Evolutionary conservation across 1,140 invertebrate genomes (phyloP).

Genomic region (Phymorhynchus buccinoides): DNA sequence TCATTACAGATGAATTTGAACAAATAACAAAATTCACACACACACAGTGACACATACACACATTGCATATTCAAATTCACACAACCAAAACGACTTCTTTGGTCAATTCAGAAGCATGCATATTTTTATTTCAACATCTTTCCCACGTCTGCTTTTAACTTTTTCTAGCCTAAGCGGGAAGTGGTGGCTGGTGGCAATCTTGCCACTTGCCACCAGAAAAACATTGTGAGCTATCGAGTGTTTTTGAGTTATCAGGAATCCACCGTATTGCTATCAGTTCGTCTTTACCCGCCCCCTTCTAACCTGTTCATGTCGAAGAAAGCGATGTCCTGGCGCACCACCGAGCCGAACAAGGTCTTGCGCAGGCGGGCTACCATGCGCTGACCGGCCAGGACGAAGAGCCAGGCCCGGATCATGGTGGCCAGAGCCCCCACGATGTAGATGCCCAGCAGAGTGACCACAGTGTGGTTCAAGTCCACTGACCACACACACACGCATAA

Average conservation of each 20-base stretch:
- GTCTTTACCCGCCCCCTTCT: background rate
- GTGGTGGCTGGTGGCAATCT: too few relatives aligned
- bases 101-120: too few relatives aligned
- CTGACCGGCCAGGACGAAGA: constrained; percentile 70
- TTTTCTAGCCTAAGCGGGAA: too few relatives aligned
- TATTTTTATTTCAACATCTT: too few relatives aligned
- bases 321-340: constrained; percentile 70
- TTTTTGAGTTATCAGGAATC: too few relatives aligned
- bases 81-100: too few relatives aligned
- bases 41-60: too few relatives aligned
- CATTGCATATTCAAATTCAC: background rate
- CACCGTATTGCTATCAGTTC: background rate
- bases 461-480: constrained; percentile 66
- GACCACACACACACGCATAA: too few relatives aligned
- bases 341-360: constrained; percentile 61
- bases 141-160: too few relatives aligned
- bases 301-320: constrained; percentile 73
- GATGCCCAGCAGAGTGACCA: constrained; percentile 64
- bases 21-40: background rate
- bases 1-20: background rate
- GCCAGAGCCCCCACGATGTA: constrained; percentile 64
- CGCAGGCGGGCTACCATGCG: constrained; percentile 69
- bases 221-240: too few relatives aligned
- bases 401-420: constrained; percentile 62
- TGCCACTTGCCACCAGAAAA: too few relatives aligned